Evolutionary conservation across 2,888 invertebrate genomes (phyloP).

Genomic region (Abrostola tripartita): DNA sequence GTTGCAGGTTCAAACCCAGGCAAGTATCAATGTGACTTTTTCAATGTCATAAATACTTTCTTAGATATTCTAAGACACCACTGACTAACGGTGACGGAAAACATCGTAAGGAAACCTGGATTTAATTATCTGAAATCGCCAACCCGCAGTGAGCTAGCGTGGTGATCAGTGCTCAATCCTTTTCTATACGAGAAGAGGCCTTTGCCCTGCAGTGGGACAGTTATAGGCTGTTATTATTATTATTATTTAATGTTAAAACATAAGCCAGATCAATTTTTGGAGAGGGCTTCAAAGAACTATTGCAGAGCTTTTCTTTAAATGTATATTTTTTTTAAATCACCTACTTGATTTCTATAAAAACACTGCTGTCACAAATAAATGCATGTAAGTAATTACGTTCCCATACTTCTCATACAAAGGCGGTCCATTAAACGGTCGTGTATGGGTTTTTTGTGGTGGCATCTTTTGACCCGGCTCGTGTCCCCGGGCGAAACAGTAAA

Average conservation of each 20-base stretch:
- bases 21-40: no score
- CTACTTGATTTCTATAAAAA: slow-evolving; percentile 27
- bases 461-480: slow-evolving; percentile 73
- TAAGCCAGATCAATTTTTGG: background rate
- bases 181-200: no score
- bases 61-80: no score
- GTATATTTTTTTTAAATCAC: slow-evolving; percentile 20
- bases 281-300: background rate
- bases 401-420: slow-evolving; percentile 62
- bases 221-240: background rate
- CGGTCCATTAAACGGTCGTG: slow-evolving; percentile 67
- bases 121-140: no score
- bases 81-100: no score
- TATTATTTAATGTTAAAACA: background rate
- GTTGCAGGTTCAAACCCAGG: no score
- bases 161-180: no score
- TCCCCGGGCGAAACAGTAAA: slow-evolving; percentile 80
- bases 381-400: slow-evolving; percentile 62
- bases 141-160: no score
- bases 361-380: slow-evolving; percentile 51
- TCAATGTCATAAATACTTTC: no score
- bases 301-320: background rate
- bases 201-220: no score
- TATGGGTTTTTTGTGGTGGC: slow-evolving; percentile 74
- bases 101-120: no score